phyloP scores from a whole-genome alignment of 2,797 vertebrate genomes.

The Orientallactaga sibirica region DNA sequence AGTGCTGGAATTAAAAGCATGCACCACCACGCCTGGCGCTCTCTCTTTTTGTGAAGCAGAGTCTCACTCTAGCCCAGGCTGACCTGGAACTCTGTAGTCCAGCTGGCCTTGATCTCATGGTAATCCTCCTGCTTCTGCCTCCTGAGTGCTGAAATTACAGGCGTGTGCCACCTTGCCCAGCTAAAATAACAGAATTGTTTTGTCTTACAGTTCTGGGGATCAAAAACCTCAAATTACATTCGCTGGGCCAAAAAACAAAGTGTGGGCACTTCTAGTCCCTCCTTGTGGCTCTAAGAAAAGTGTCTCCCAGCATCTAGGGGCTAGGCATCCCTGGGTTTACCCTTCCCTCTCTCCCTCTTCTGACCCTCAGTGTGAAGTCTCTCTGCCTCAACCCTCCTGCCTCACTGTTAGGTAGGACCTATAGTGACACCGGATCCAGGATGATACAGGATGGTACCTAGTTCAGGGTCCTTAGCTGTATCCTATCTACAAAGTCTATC shows the following conservation, averaged over 20 bases:
- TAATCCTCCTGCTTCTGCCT: not conserved
- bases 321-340: fast-evolving
- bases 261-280: not conserved
- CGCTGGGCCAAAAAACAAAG: not conserved
- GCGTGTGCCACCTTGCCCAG: not conserved
- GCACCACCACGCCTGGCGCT: too few relatives aligned
- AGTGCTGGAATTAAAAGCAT: too few relatives aligned
- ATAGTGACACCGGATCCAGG: not conserved
- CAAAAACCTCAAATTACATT: not conserved
- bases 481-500: not conserved
- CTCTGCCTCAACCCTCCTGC: too few relatives aligned
- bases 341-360: not conserved
- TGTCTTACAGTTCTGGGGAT: not conserved
- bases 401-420: not conserved
- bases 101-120: not conserved
- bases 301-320: not conserved
- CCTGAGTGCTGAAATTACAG: not conserved
- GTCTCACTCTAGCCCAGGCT: not conserved
- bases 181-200: too few relatives aligned
- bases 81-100: too few relatives aligned
- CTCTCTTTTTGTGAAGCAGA: not conserved
- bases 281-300: too few relatives aligned
- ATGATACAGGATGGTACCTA: not conserved
- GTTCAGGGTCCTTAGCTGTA: not conserved
- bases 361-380: fast-evolving